Percentiles rank a stretch among this genome's conserved stretches.
Evolutionary conservation across 2,113 vertebrate genomes (phyloP).

Genomic region (Eonycteris spelaea): DNA sequence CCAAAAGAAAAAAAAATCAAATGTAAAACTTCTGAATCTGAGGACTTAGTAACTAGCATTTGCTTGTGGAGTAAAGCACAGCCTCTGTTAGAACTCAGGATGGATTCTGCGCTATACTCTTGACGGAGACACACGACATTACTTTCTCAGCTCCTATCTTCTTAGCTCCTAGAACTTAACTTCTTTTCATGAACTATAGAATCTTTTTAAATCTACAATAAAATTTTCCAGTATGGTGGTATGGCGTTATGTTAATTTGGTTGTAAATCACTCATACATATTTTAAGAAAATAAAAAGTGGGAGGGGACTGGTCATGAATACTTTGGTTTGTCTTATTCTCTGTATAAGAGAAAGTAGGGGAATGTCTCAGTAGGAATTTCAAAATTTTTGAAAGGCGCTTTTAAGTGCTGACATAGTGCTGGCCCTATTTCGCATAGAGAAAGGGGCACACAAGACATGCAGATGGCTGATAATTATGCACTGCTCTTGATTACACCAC

Average conservation of each 20-base stretch:
- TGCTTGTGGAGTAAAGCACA: neutral
- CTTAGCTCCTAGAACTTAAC: slow-evolving; percentile 3
- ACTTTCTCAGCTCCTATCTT: slow-evolving; percentile 3
- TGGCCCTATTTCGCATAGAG: slow-evolving; percentile 63
- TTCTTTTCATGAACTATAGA: slow-evolving; percentile 30
- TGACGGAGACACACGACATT: neutral
- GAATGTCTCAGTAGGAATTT: slow-evolving; percentile 65
- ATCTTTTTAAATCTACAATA: slow-evolving; percentile 55
- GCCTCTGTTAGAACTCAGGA: slow-evolving; percentile 42
- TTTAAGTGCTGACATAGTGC: slow-evolving; percentile 57
- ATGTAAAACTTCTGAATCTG: neutral
- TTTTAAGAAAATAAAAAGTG: slow-evolving; percentile 52
- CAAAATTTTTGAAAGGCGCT: slow-evolving; percentile 58
- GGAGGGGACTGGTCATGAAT: slow-evolving; percentile 46
- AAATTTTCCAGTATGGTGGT: slow-evolving; percentile 46
- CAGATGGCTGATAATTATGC: slow-evolving; percentile 72
- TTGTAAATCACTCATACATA: slow-evolving; percentile 64
- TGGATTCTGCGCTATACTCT: neutral
- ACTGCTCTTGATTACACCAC: slow-evolving; percentile 53
- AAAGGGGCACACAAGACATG: slow-evolving; percentile 44
- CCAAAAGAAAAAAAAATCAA: neutral
- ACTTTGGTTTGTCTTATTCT: slow-evolving; percentile 47
- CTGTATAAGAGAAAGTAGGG: neutral
- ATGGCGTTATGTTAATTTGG: slow-evolving; percentile 53
- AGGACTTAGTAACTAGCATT: slow-evolving; percentile 18